Percentiles rank a stretch among this genome's conserved stretches.
Conservation (phyloP, 1,140 invertebrate genomes). For the Delia radicum region DNA sequence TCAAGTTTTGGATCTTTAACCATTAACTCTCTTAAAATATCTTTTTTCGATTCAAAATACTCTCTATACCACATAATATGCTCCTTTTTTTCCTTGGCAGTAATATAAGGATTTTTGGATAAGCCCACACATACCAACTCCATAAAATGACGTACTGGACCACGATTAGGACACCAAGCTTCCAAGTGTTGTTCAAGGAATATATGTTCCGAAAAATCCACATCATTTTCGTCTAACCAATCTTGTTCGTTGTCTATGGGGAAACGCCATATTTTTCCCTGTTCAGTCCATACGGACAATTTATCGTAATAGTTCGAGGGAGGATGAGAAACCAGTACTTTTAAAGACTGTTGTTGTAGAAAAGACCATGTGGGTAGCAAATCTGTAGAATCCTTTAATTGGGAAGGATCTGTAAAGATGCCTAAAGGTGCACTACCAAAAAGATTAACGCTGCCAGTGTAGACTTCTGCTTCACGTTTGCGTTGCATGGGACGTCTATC, state of each 20-base stretch:
- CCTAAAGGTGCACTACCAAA: constrained; percentile 62
- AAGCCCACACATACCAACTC: constrained; percentile 92
- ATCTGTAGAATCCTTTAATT: constrained; percentile 56
- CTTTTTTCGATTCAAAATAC: constrained; percentile 83
- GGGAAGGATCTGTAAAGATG: constrained; percentile 59
- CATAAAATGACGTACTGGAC: constrained; percentile 95
- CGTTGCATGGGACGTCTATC: constrained; percentile 28
- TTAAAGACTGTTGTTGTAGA: constrained; percentile 66
- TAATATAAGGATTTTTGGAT: constrained; percentile 91
- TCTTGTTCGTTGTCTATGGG: constrained; percentile 97
- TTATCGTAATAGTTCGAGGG: constrained; percentile 90
- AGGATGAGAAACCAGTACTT: constrained; percentile 65
- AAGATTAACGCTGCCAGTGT: constrained; percentile 58
- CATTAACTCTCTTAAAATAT: constrained; percentile 62
- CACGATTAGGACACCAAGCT: constrained; percentile 84
- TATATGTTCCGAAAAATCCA: constrained; percentile 89
- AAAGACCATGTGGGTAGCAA: constrained; percentile 68
- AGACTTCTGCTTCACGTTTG: constrained; percentile 41
- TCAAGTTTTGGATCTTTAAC: constrained; percentile 28
- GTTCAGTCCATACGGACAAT: constrained; percentile 90
- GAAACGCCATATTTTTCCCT: constrained; percentile 95
- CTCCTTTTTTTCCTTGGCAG: constrained; percentile 83
- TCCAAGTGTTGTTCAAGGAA: constrained; percentile 86
- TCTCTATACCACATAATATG: constrained; percentile 91
- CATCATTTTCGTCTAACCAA: constrained; percentile 71